A percentile compares a stretch with the other conserved stretches of the same genome.
phyloP scores from a whole-genome alignment of 1,140 invertebrate genomes.

The Drosophila busckii region DNA sequence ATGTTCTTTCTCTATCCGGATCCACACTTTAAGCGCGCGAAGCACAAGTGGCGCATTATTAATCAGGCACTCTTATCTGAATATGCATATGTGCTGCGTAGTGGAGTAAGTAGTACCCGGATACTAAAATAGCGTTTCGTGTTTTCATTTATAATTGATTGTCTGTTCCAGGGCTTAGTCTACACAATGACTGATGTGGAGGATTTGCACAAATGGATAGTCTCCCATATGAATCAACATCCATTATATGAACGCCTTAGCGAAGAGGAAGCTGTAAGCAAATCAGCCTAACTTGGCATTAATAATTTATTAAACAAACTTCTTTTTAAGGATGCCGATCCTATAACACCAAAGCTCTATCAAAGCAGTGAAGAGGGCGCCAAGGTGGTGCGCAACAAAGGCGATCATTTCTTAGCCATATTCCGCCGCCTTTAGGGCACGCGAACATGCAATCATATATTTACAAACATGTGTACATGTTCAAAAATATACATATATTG shows the following conservation, averaged over 20 bases:
- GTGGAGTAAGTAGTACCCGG: constrained; percentile 83
- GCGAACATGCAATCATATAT: constrained; percentile 3
- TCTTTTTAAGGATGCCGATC: constrained; percentile 85
- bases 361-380: constrained; percentile 98
- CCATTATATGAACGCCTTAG: constrained; percentile 90
- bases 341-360: constrained; percentile 91
- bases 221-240: constrained; percentile 93
- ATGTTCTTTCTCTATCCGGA: constrained; percentile 99
- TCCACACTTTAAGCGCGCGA: constrained; percentile 99
- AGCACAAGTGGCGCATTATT: constrained; percentile 99
- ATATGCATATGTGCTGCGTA: constrained; percentile 95
- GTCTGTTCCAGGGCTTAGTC: constrained; percentile 86
- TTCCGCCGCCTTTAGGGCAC: constrained; percentile 87
- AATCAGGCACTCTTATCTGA: constrained; percentile 95
- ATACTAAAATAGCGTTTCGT: constrained; percentile 1
- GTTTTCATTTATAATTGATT: constrained; percentile 5
- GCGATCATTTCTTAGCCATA: constrained; percentile 95
- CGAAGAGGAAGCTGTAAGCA: constrained; percentile 86
- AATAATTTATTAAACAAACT: not conserved
- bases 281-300: not conserved
- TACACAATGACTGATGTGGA: constrained; percentile 99
- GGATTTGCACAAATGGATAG: constrained; percentile 99
- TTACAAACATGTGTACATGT: constrained; percentile 12
- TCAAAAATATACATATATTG: constrained; percentile 19
- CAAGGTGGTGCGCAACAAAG: constrained; percentile 97